Base-by-base conservation (phyloP, 2,888 invertebrate genomes). In the Leptogaster cylindrica region DNA sequence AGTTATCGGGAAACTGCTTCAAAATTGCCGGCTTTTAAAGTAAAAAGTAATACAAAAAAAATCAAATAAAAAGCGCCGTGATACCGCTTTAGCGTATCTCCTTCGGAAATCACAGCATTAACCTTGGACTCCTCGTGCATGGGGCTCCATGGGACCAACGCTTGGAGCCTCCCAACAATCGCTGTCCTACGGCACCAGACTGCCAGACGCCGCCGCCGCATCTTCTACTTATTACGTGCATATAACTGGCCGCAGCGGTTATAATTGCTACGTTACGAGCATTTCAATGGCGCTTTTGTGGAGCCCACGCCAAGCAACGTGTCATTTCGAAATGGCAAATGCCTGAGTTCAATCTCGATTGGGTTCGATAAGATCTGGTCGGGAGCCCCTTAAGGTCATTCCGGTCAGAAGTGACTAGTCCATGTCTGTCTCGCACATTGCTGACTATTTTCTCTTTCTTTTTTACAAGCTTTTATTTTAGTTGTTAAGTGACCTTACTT, bases 181-280 rank as follows among this genome's bases (percentile, higher is more conserved):
- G 3, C 16, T 2, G 31, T 10, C 10, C 50, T 16, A 33, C 6
- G 52, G 52, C 33, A 33, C 51, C 52, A 52, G 52, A 52, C 52
- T 52, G 33, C 10, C 33, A 31, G 52, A 31, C 52, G 52, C 52
- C 52, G 33, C 20, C 52, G 52, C 52, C 52, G 33, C 20, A 4
- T 52, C 31, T 52, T 52, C 52, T 18, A 50, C 33, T 52, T 33
- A 14, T 10, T n/a, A 31, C 16, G 18, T 50, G 14, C 44, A 16
- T n/a, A 8, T 20, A 51, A 14, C 14, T 28, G 28, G 4, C 6
- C 10, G 4, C 18, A 18, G 51, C 51, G 28, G 12, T 28, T 16
- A 31, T 52, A 52, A 52, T 52, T 52, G 52, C 31, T 18, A 52
- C 52, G 52, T 31, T 52, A 52, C 52, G 31, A 20, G 52, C 33